These are phyloP conservation scores for Platyrinchus mystaceus DNA, from an alignment of 2,797 vertebrate species.

Conservation along the genomic window DNA sequence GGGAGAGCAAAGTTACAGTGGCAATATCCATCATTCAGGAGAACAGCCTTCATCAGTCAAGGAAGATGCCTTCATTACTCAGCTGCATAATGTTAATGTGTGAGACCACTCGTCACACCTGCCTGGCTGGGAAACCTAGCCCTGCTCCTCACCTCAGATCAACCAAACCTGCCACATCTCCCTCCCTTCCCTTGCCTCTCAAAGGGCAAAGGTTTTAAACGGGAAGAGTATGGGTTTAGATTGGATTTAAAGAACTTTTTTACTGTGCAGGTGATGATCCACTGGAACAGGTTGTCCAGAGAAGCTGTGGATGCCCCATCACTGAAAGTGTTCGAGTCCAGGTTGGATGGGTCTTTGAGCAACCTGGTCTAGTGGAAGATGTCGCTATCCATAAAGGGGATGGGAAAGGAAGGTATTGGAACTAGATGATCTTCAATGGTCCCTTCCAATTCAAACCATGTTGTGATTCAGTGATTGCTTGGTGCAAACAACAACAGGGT, in stretches of 20 bases:
- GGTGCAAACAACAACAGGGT: not conserved
- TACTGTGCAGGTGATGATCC: not conserved
- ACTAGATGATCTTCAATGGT: not conserved
- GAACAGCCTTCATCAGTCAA: not conserved
- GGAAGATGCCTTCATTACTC: not conserved
- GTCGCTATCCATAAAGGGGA: not conserved
- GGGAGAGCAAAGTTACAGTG: not conserved
- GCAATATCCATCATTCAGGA: not conserved
- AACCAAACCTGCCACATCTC: not conserved
- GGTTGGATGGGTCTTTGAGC: not conserved
- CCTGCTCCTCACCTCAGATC: accelerated
- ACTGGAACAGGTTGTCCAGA: not conserved
- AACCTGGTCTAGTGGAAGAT: not conserved
- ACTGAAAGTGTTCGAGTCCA: not conserved
- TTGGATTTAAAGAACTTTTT: not conserved
- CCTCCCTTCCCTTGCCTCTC: not conserved
- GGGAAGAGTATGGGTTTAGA: not conserved
- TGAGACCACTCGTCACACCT: not conserved
- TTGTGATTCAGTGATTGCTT: not conserved
- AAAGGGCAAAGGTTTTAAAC: not conserved
- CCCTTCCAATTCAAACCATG: not conserved
- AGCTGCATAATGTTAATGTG: not conserved
- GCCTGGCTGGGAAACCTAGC: not conserved
- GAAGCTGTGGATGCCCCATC: not conserved
- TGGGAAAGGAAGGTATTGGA: not conserved